Percentiles rank a stretch among this genome's conserved stretches.
These are phyloP conservation scores for Amia ocellicauda DNA, from an alignment of 2,113 vertebrate genomes.

Conservation along the genomic window DNA sequence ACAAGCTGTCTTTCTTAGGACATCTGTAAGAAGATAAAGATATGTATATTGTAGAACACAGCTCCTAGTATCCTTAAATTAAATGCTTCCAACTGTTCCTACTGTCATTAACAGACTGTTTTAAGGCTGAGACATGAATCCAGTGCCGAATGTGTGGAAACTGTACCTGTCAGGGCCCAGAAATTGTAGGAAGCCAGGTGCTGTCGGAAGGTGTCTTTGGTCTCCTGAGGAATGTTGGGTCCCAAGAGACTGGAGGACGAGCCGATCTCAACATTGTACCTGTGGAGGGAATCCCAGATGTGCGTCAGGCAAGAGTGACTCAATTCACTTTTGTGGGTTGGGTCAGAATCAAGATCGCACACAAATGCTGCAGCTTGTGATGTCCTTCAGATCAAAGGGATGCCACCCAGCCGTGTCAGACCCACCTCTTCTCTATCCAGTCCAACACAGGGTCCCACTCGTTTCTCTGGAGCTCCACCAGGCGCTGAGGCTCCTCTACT, in stretches of 20 bases:
- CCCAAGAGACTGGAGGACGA: slow-evolving; percentile 88
- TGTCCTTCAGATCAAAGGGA: background rate
- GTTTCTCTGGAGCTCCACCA: slow-evolving; percentile 90
- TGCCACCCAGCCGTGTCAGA: background rate
- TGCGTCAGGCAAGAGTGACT: slow-evolving; percentile 7
- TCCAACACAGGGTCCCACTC: slow-evolving; percentile 89
- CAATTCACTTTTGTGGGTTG: background rate
- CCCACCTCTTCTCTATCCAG: slow-evolving; percentile 89
- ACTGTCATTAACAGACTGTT: no score
- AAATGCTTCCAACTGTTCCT: no score
- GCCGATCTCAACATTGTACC: slow-evolving; percentile 82
- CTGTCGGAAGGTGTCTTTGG: slow-evolving; percentile 77
- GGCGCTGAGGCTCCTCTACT: slow-evolving; percentile 82
- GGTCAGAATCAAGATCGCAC: no score
- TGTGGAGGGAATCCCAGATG: slow-evolving; percentile 52
- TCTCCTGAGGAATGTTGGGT: slow-evolving; percentile 79
- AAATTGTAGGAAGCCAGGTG: slow-evolving; percentile 87
- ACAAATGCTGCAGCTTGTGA: background rate
- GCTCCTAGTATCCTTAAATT: no score
- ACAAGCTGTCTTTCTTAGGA: no score
- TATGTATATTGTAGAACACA: no score
- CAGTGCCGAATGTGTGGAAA: no score
- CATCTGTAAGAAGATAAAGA: no score
- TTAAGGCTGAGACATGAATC: no score
- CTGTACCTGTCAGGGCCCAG: slow-evolving; percentile 88